Evolutionary conservation across 1,140 invertebrate species (phyloP), one percentile per base, ranked within the genome.

Genomic region (Pantala flavescens): DNA sequence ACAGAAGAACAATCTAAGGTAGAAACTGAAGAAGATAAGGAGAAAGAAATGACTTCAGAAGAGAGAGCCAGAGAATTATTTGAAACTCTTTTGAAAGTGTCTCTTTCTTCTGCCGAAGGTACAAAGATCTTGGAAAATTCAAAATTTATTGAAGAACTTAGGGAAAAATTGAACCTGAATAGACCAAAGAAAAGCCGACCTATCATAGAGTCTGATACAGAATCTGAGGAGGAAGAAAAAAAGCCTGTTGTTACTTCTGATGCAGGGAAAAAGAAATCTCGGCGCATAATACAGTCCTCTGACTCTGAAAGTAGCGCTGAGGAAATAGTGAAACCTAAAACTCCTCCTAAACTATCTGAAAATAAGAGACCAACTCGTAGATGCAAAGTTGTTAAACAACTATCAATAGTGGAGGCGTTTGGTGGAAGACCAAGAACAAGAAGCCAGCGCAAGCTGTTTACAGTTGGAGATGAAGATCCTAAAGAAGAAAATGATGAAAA

Each of bases 101-200:
- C 80, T 0, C 77, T 82, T 3, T 78, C 80, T 55, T 77, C 75
- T 14, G 79, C 78, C 1, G 78, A 80, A 21, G 79, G 77, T 5
- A 80, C 79, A 24, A 79, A 80, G 49, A 74, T 80, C 9, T 76
- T 79, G 3, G 79, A 82, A n/a, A 76, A 79, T 23, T 77, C 80
- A 0, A 79, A 78, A 49, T 71, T 82, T 1, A 74, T 81, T 5
- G 73, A 79, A 14, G 78, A 78, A 28, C 70, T 82, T 0, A 75
- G 78, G 0, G 78, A 80, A 43, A 78, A 76, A 11, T 28, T 81
- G 19, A 74, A 80, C 10, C 43, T 74, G 0, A 78, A 81, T 23
- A 81, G 80, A 16, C 74, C 80, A 7, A 79, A 80, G 19, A 82
- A 80, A 28, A 80, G 81, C 23, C 76, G 78, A 19, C 79, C 77